phyloP scores from a whole-genome alignment of 2,113 vertebrate species.

The Ptychochromis oligacanthus region DNA sequence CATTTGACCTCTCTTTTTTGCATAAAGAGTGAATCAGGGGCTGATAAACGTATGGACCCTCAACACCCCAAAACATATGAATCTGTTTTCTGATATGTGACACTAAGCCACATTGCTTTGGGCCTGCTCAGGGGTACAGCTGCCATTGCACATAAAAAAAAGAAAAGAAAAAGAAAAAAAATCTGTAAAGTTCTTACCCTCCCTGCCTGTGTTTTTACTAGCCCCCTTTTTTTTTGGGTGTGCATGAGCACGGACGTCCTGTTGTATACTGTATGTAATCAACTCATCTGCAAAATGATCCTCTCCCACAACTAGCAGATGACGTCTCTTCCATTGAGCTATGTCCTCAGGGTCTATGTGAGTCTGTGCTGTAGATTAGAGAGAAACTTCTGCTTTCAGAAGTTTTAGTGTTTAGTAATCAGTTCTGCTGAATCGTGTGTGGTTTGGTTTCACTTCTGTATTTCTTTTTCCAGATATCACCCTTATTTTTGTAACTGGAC shows the following conservation, averaged over 20 bases:
- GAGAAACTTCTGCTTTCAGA: neutral
- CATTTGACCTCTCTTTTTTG: slow-evolving; percentile 65
- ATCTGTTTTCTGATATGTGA: neutral
- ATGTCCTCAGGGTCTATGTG: neutral
- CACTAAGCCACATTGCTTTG: too few species aligned
- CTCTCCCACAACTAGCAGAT: neutral
- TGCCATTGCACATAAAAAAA: accelerated
- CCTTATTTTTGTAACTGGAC: neutral
- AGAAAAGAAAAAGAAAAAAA: neutral
- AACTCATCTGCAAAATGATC: neutral
- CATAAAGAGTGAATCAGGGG: slow-evolving; percentile 42
- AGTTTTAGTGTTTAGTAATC: neutral
- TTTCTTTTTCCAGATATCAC: neutral
- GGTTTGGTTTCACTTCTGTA: neutral
- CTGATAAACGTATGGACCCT: neutral
- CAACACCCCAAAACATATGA: neutral
- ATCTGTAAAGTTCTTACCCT: neutral
- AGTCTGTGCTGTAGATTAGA: neutral
- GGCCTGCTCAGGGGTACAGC: neutral
- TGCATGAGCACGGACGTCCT: neutral
- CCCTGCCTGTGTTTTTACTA: neutral
- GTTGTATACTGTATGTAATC: neutral
- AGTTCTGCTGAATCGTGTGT: neutral
- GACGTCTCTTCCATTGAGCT: neutral
- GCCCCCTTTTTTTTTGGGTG: neutral